Conservation (phyloP, 2,888 invertebrate species). For the Agrochola lychnidis region DNA sequence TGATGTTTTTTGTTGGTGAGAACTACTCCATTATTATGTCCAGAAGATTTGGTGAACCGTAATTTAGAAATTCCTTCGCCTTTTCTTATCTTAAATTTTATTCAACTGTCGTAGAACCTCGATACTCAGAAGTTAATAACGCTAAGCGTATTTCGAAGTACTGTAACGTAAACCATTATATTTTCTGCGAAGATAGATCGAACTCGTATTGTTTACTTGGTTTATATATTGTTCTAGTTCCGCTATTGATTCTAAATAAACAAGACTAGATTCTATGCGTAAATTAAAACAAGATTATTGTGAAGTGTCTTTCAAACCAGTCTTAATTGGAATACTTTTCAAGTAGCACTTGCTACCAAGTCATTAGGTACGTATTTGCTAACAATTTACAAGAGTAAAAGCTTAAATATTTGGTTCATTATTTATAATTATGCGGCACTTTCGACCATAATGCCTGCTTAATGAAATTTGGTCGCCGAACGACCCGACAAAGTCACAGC, state of each 20-base stretch:
- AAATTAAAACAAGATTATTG: conserved; percentile 9
- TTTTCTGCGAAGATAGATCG: conserved; percentile 51
- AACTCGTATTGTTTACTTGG: conserved; percentile 39
- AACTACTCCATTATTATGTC: conserved; percentile 22
- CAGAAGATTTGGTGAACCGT: neutral
- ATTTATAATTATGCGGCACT: conserved; percentile 46
- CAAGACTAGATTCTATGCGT: neutral
- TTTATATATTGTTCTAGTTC: conserved; percentile 26
- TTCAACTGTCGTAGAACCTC: conserved; percentile 5
- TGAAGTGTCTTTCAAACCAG: neutral
- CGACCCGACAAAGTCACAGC: conserved; percentile 60
- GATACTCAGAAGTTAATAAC: conserved; percentile 40
- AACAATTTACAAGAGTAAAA: conserved; percentile 11
- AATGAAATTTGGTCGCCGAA: conserved; percentile 41
- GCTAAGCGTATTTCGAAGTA: conserved; percentile 37
- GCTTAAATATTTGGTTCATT: conserved; percentile 33
- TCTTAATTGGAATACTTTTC: neutral
- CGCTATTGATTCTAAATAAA: conserved; percentile 28
- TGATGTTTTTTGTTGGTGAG: conserved; percentile 25
- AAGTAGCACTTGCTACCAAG: conserved; percentile 1
- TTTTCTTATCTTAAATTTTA: conserved; percentile 25
- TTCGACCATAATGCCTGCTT: conserved; percentile 22
- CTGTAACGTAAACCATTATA: conserved; percentile 44
- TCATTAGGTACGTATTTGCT: neutral
- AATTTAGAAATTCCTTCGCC: conserved; percentile 36